Percentiles rank a stretch among this genome's conserved stretches.
Conservation (phyloP, 2,797 vertebrate species). For the Atherinosoma microstoma region DNA sequence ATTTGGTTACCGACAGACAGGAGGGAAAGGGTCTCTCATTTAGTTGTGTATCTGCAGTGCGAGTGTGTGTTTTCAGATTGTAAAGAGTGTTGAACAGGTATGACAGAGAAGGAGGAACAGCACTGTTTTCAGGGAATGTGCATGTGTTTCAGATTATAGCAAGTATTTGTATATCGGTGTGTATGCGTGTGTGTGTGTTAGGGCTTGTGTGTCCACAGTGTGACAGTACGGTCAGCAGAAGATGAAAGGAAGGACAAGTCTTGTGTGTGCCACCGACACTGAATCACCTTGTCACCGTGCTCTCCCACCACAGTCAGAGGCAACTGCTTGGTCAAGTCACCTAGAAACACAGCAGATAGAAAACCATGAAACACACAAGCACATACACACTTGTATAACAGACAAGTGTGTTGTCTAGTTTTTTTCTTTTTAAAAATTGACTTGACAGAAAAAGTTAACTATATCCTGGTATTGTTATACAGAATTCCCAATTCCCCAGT, state of each 20-base stretch:
- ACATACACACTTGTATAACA: not conserved
- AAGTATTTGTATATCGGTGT: not conserved
- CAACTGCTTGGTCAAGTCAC: conserved; percentile 96
- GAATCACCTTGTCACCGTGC: conserved; percentile 98
- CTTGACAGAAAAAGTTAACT: not conserved
- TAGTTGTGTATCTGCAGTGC: not conserved
- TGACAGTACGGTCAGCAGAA: conserved; percentile 97
- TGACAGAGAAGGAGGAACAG: conserved; percentile 25
- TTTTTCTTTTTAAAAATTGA: not conserved
- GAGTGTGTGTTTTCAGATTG: not conserved
- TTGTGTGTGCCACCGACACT: conserved; percentile 97
- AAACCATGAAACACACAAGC: not conserved
- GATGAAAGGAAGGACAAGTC: conserved; percentile 98
- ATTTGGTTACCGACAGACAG: conserved; percentile 48
- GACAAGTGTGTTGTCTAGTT: not conserved
- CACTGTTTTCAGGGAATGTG: conserved; percentile 30
- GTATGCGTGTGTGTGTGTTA: conserved; percentile 64
- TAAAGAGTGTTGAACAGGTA: conserved; percentile 8
- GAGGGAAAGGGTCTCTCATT: conserved; percentile 32
- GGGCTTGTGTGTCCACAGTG: conserved; percentile 95
- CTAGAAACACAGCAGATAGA: conserved; percentile 68
- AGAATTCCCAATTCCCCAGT: not conserved
- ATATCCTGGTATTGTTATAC: not conserved
- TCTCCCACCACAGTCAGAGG: conserved; percentile 93
- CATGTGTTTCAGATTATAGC: conserved; percentile 21